Evolutionary conservation across 1,140 invertebrate genomes (phyloP).

Genomic region (Pteromalus puparum): DNA sequence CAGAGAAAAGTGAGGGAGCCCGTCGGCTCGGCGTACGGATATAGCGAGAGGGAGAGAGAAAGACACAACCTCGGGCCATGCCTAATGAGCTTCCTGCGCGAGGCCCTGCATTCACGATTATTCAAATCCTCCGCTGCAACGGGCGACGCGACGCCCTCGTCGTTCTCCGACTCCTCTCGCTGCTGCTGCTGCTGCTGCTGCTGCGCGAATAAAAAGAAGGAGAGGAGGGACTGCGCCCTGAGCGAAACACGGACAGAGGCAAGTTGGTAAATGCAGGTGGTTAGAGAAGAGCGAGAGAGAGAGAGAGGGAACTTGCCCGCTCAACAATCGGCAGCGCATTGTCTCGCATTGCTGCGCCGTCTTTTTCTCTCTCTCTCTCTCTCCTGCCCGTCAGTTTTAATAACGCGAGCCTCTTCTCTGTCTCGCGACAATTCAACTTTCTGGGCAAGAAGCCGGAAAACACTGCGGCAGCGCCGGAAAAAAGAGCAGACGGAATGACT

Average conservation of each 20-base stretch:
- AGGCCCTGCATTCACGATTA: constrained; percentile 64
- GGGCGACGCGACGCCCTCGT: constrained; percentile 45
- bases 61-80: constrained; percentile 61
- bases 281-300: constrained; percentile 46
- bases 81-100: constrained; percentile 69
- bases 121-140: constrained; percentile 56
- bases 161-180: constrained; percentile 31
- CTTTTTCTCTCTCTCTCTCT: constrained; percentile 5
- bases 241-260: constrained; percentile 45
- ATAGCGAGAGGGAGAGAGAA: background rate
- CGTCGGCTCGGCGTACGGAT: background rate
- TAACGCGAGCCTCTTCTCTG: constrained; percentile 54
- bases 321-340: constrained; percentile 65
- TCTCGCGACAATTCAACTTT: constrained; percentile 63
- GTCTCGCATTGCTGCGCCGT: constrained; percentile 55
- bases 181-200: constrained; percentile 45
- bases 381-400: constrained; percentile 60
- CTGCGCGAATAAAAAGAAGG: constrained; percentile 40
- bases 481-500: background rate
- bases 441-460: constrained; percentile 43
- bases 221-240: constrained; percentile 53
- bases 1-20: background rate
- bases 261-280: constrained; percentile 43
- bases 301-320: constrained; percentile 53
- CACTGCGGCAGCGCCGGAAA: background rate